phyloP scores from a whole-genome alignment of 2,797 vertebrate species.

The Nyctalus aviator region DNA sequence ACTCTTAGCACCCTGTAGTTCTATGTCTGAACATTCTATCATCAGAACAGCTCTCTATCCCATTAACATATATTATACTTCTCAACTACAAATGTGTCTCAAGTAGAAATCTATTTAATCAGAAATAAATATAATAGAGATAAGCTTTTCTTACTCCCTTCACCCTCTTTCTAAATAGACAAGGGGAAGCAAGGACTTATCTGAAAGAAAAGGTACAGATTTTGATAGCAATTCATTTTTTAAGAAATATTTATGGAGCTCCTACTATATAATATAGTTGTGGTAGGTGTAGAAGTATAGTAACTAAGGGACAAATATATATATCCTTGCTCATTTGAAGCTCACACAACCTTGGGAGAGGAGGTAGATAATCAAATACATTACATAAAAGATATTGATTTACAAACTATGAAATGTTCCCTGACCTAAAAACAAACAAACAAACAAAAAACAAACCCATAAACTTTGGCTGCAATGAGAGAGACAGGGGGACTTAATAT shows the following conservation, averaged over 20 bases:
- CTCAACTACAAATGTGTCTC: not conserved
- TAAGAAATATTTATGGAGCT: not conserved
- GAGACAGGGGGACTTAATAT: not conserved
- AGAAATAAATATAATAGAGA: not conserved
- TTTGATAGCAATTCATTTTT: constrained; percentile 16
- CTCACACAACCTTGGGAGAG: not conserved
- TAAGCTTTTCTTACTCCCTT: constrained; percentile 3
- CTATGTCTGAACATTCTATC: constrained; percentile 11
- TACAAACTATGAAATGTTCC: not conserved
- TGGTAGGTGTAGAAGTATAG: not conserved
- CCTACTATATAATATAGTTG: not conserved
- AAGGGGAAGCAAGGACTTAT: not conserved
- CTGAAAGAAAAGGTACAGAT: not conserved
- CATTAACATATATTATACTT: not conserved
- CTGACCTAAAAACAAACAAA: not conserved
- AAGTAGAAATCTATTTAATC: constrained; percentile 41
- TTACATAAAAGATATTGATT: not conserved
- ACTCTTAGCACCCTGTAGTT: not conserved
- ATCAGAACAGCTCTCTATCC: not conserved
- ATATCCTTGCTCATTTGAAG: not conserved
- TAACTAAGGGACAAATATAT: not conserved
- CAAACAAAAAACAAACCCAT: not conserved
- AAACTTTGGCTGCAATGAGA: not conserved
- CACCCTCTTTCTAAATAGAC: not conserved
- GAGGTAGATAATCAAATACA: not conserved